Conservation (phyloP, 2,113 vertebrate species). For the Oophaga pumilio region DNA sequence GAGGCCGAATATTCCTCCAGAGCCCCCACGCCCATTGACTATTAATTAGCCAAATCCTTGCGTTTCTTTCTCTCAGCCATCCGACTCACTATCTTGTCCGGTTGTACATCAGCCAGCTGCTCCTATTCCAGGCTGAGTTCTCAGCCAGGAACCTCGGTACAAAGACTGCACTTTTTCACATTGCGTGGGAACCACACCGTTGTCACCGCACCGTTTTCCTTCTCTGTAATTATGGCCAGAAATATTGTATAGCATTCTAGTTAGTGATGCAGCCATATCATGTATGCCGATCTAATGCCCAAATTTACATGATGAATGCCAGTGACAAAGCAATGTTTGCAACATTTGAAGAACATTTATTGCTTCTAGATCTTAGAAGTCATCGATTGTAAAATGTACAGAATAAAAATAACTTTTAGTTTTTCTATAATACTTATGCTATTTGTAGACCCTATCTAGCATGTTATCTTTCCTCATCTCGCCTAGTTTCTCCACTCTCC, state of each 20-base stretch:
- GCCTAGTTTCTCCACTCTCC: too few species aligned
- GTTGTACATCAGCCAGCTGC: slow-evolving; percentile 40
- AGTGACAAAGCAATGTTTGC: too few species aligned
- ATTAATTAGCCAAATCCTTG: slow-evolving; percentile 38
- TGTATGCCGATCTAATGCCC: background rate
- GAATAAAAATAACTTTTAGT: too few species aligned
- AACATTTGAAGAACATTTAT: too few species aligned
- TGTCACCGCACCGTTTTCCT: background rate
- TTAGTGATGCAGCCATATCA: too few species aligned
- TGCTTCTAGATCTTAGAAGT: too few species aligned
- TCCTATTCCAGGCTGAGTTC: slow-evolving; percentile 32
- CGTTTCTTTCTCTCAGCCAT: slow-evolving; percentile 11
- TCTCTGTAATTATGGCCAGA: background rate
- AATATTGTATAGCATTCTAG: too few species aligned
- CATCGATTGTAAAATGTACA: too few species aligned
- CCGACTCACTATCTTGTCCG: slow-evolving; percentile 44
- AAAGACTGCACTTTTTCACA: slow-evolving; percentile 39
- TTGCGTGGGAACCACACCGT: slow-evolving; percentile 33
- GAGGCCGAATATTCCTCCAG: background rate
- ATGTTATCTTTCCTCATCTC: too few species aligned
- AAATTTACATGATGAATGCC: background rate
- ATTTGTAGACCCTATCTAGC: too few species aligned
- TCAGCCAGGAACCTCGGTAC: slow-evolving; percentile 34
- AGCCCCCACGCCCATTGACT: slow-evolving; percentile 6
- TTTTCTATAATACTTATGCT: too few species aligned